Evolutionary conservation across 2,113 vertebrate species (phyloP).

Genomic region (Electrona antarctica): DNA sequence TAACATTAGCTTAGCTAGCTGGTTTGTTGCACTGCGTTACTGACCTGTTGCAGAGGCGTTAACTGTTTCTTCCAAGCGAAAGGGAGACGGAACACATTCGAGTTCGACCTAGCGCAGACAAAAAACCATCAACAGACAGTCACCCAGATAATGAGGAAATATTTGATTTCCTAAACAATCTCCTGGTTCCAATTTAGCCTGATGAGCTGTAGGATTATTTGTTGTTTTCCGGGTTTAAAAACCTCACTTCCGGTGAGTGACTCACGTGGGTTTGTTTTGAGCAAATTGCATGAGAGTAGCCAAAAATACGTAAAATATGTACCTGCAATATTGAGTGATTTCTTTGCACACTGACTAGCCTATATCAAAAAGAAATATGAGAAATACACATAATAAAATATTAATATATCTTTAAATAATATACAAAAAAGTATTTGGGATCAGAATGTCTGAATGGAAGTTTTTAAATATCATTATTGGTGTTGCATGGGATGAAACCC

Average conservation of each 20-base stretch:
- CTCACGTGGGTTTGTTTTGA: slow-evolving; percentile 64
- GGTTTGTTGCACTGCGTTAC: neutral
- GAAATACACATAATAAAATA: too few relatives aligned
- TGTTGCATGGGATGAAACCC: too few relatives aligned
- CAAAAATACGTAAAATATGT: too few relatives aligned
- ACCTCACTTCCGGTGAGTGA: slow-evolving; percentile 52
- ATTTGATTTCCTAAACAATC: neutral
- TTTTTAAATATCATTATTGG: too few relatives aligned
- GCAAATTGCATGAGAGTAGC: too few relatives aligned
- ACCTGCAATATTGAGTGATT: too few relatives aligned
- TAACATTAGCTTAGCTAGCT: slow-evolving; percentile 32
- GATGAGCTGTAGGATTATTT: neutral
- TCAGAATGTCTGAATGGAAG: too few relatives aligned
- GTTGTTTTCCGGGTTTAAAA: slow-evolving; percentile 15
- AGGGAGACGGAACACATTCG: neutral
- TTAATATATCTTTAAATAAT: too few relatives aligned
- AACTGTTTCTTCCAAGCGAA: neutral
- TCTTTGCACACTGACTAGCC: too few relatives aligned
- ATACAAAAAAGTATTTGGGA: too few relatives aligned
- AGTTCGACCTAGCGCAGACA: rapidly evolving
- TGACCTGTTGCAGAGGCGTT: neutral
- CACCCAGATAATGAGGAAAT: slow-evolving; percentile 27
- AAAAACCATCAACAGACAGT: neutral
- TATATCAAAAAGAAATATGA: too few relatives aligned
- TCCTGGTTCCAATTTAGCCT: too few relatives aligned